Evolutionary conservation across 2,797 vertebrate genomes (phyloP), one percentile per base, ranked within the genome.

Genomic region (Galagoides demidoff): DNA sequence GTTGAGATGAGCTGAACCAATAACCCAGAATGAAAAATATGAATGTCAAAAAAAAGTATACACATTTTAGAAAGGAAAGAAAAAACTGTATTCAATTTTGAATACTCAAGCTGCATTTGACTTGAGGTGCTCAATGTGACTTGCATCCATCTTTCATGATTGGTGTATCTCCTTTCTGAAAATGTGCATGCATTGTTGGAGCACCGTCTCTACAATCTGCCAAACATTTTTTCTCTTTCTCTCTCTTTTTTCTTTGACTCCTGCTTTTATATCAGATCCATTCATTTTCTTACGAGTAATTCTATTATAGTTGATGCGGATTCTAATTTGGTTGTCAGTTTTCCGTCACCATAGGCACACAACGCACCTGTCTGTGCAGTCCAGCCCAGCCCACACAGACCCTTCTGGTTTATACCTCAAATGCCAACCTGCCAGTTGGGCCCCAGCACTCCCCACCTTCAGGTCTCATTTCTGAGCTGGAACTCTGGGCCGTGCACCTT

Each of bases 371-470:
- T 27, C 45, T 22, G 19, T 16, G 22, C 59, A 88, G 73, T 39
- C 49, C n/a, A 79, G 43, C 17, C 55, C 31, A 29, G 22, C 23
- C 39, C 19, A 34, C 22, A 71, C 22, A 6, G 63, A 12, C 63
- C 22, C 37, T 3, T 70, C 52, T 25, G 27, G 29, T 25, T 39
- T 31, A 27, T 4, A 61, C 11, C 61, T 73, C 66, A 31, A 55
- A 79, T 27, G n/a, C 73, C 31, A 34, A 29, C 27, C 12, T 37
- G 82, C 45, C 64, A 23, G 16, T 8, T 16, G 16, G 37, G 31
- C 4, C 22, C 0, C 23, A 66, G 78, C 43, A 74, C 37, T 0
- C 2, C 19, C n/a, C 8, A 22, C 2, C 39, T 16, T 64, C 13
- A 16, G 22, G 61, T 77, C 5, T 92, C 49, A 83, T 23, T 92